phyloP scores from a whole-genome alignment of 2,113 vertebrate species.

The Trichechus manatus region DNA sequence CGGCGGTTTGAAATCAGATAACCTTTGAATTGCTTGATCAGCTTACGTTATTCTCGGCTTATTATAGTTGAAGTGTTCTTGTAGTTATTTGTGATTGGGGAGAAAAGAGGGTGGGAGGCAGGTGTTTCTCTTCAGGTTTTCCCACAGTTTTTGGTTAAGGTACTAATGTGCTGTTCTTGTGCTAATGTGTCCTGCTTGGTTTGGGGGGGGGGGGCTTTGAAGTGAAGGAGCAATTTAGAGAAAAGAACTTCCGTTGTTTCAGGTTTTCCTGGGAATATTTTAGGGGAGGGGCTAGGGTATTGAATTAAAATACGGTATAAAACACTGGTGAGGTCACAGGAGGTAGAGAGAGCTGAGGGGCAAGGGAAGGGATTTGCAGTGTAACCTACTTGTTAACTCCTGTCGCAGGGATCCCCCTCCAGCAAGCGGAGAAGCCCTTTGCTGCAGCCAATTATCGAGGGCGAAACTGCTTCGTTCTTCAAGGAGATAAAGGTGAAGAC shows the following conservation, averaged over 20 bases:
- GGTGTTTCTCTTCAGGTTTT: not conserved
- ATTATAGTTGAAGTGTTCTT: not conserved
- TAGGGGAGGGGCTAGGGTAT: not conserved
- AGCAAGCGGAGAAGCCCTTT: conserved; percentile 99
- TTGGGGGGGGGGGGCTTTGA: not conserved
- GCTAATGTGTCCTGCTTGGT: not conserved
- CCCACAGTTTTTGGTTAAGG: not conserved
- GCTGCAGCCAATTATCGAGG: conserved; percentile 99
- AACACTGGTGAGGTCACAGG: not conserved
- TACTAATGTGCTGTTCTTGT: rapidly evolving
- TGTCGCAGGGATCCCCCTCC: conserved; percentile 98
- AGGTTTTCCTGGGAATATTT: not conserved
- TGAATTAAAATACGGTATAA: not conserved
- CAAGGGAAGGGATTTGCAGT: conserved; percentile 77
- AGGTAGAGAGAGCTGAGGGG: conserved; percentile 57
- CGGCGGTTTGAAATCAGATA: too few relatives aligned
- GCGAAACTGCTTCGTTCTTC: conserved; percentile 99
- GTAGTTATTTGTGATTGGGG: not conserved
- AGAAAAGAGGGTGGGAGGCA: not conserved
- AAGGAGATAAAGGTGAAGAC: conserved; percentile 97
- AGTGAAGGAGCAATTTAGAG: not conserved
- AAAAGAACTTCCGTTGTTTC: not conserved
- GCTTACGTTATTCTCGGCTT: rapidly evolving
- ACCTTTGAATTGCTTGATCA: not conserved
- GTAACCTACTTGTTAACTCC: conserved; percentile 92